Evolutionary conservation across 1,140 invertebrate species (phyloP).

Genomic region (Anagrus nilaparvatae): DNA sequence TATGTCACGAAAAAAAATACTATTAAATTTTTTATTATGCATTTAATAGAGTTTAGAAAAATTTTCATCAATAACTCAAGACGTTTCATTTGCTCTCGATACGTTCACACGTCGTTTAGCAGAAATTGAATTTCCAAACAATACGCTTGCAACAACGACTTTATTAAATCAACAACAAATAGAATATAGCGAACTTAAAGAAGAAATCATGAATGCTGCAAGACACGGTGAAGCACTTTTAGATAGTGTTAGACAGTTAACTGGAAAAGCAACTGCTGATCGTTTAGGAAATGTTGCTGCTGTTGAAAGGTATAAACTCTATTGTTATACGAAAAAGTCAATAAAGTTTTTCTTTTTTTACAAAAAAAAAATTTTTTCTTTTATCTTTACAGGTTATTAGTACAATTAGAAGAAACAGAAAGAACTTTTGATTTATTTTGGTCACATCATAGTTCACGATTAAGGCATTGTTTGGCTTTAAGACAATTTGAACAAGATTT

Average conservation of each 20-base stretch:
- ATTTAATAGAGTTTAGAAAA: constrained; percentile 79
- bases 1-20: neutral
- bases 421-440: constrained; percentile 89
- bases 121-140: constrained; percentile 75
- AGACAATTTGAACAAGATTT: constrained; percentile 85
- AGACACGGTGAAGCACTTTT: constrained; percentile 77
- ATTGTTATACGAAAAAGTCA: neutral
- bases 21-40: constrained; percentile 11
- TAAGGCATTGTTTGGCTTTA: constrained; percentile 81
- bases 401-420: constrained; percentile 92
- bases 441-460: constrained; percentile 75
- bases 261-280: constrained; percentile 43
- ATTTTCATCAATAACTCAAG: constrained; percentile 81
- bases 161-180: constrained; percentile 54
- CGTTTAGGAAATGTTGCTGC: constrained; percentile 83
- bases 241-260: constrained; percentile 51
- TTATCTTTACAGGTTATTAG: constrained; percentile 59
- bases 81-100: constrained; percentile 74
- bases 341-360: constrained; percentile 3
- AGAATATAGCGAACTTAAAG: constrained; percentile 59
- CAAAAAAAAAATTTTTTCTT: constrained; percentile 3
- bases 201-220: constrained; percentile 70
- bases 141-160: constrained; percentile 61
- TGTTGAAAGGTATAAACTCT: constrained; percentile 67
- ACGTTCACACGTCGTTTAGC: constrained; percentile 75